These are phyloP conservation scores for Nysson spinosus DNA, from an alignment of 2,888 invertebrate genomes.

Conservation along the genomic window DNA sequence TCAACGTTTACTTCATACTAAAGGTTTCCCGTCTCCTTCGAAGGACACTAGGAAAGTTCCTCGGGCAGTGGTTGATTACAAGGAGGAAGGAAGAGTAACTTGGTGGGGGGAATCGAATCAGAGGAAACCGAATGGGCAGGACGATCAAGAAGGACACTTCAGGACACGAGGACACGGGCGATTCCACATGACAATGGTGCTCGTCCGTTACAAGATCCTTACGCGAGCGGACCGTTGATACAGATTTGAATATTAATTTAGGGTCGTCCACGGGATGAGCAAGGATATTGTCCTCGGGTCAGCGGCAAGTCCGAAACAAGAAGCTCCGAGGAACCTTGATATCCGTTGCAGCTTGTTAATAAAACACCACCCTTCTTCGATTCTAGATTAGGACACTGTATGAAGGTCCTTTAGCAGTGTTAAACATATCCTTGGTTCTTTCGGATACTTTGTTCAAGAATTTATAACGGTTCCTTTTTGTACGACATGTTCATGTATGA, in stretches of 20 bases:
- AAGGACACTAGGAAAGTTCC: constrained; percentile 31
- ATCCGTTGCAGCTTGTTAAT: constrained; percentile 58
- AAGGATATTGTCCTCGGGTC: constrained; percentile 59
- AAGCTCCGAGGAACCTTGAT: constrained; percentile 46
- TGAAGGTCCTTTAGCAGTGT: constrained; percentile 35
- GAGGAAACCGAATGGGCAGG: constrained; percentile 55
- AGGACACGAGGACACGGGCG: constrained; percentile 41
- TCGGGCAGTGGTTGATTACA: constrained; percentile 34
- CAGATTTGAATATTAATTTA: constrained; percentile 75
- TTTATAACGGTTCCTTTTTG: background rate
- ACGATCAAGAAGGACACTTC: constrained; percentile 46
- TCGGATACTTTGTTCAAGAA: background rate
- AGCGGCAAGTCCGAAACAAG: constrained; percentile 40
- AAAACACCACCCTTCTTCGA: constrained; percentile 42
- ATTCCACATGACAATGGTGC: constrained; percentile 49
- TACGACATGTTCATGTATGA: no score
- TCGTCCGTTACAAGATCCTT: constrained; percentile 50
- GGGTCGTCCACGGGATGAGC: constrained; percentile 57
- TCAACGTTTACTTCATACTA: no score
- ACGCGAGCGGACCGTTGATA: constrained; percentile 52
- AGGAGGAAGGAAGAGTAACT: constrained; percentile 22
- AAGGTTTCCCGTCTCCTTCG: no score
- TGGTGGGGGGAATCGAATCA: constrained; percentile 29
- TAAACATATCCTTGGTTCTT: constrained; percentile 1
- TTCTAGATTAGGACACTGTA: constrained; percentile 34